Conservation (phyloP, 2,888 invertebrate species). For the Oscheius sp. region DNA sequence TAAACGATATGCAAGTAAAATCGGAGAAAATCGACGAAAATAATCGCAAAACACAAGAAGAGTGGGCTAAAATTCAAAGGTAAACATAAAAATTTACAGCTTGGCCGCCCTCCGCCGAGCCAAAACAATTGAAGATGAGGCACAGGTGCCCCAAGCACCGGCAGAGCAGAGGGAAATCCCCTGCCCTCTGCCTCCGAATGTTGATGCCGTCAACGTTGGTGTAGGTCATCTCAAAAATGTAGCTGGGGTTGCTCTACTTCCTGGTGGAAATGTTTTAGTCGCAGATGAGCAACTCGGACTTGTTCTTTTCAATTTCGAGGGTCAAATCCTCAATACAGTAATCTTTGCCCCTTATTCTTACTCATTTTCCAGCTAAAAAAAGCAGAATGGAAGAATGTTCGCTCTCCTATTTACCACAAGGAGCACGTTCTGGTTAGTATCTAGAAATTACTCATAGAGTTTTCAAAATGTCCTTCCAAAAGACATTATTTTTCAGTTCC, state of each 20-base stretch:
- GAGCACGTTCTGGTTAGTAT: slow-evolving; percentile 46
- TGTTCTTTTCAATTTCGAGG: slow-evolving; percentile 44
- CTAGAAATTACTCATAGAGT: too few relatives aligned
- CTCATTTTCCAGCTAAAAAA: slow-evolving; percentile 35
- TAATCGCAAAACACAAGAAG: slow-evolving; percentile 19
- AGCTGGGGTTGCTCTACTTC: slow-evolving; percentile 45
- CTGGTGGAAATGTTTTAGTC: slow-evolving; percentile 42
- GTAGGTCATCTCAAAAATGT: slow-evolving; percentile 42
- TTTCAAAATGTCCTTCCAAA: too few relatives aligned
- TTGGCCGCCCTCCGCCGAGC: not conserved
- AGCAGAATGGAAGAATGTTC: slow-evolving; percentile 38
- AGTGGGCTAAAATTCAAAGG: not conserved
- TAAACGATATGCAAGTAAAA: slow-evolving; percentile 26
- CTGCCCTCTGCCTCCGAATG: slow-evolving; percentile 43
- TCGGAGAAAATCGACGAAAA: slow-evolving; percentile 3
- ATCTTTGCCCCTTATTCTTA: not conserved
- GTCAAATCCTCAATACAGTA: slow-evolving; percentile 37
- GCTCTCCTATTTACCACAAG: slow-evolving; percentile 46
- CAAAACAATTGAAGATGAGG: slow-evolving; percentile 31
- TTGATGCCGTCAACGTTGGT: slow-evolving; percentile 48
- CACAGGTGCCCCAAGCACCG: slow-evolving; percentile 12
- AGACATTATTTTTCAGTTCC: not conserved
- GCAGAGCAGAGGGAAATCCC: not conserved
- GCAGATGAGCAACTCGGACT: slow-evolving; percentile 46
- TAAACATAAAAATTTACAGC: not conserved